phyloP scores from a whole-genome alignment of 2,113 vertebrate genomes.

The Stegostoma tigrinum region DNA sequence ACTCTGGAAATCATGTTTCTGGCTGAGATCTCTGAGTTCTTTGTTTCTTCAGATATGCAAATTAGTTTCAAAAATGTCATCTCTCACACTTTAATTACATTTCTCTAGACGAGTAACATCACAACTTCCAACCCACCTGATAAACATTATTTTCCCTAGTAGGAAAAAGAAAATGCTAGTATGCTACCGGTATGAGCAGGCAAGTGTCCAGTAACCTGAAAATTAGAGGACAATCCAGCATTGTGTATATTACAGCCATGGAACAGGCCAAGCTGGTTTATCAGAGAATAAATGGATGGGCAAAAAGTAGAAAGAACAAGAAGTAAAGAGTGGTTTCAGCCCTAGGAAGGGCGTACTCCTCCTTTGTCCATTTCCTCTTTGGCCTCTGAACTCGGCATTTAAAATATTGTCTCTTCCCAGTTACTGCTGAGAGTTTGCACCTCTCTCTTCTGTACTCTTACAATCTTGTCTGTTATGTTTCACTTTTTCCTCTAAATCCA shows the following conservation, averaged over 20 bases:
- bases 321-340: neutral
- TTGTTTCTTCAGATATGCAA: neutral
- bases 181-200: neutral
- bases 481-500: neutral
- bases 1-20: neutral
- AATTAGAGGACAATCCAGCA: neutral
- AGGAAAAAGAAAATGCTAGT: neutral
- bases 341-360: neutral
- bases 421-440: neutral
- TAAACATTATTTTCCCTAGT: neutral
- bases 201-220: neutral
- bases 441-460: neutral
- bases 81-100: neutral
- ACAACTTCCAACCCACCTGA: neutral
- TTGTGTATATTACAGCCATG: neutral
- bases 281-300: neutral
- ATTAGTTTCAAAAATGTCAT: neutral
- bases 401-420: neutral
- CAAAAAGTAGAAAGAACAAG: neutral
- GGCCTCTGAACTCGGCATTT: neutral
- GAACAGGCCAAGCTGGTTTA: neutral
- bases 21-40: neutral
- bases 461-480: neutral
- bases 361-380: neutral
- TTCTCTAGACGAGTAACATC: neutral